These are phyloP conservation scores for Acanthornis magna DNA, from an alignment of 2,797 vertebrate species.

Conservation along the genomic window DNA sequence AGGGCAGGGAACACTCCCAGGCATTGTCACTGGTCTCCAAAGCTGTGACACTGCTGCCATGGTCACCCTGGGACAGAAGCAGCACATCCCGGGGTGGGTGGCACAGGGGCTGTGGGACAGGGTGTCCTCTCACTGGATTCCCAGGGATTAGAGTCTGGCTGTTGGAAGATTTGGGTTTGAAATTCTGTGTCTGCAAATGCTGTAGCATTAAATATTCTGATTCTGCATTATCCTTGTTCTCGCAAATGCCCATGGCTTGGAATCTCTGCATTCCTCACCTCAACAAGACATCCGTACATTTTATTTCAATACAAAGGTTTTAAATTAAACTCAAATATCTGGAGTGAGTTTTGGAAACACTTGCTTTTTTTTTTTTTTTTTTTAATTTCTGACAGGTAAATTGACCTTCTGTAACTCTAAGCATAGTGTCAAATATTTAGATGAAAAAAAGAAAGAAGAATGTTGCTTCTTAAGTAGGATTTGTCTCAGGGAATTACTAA, in stretches of 20 bases:
- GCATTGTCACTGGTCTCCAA: background rate
- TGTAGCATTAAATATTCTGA: background rate
- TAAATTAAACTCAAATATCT: background rate
- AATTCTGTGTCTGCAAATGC: background rate
- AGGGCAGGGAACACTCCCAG: background rate
- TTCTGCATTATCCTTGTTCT: background rate
- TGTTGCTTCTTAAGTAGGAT: background rate
- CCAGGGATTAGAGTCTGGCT: background rate
- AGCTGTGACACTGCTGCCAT: rapidly evolving
- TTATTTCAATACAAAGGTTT: background rate
- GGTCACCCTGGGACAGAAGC: rapidly evolving
- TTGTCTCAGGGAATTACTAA: background rate
- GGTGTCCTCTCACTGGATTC: background rate
- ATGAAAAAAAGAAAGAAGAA: background rate
- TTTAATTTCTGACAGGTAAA: background rate
- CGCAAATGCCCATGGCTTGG: background rate
- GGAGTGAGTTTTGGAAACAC: background rate
- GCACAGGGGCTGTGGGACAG: background rate
- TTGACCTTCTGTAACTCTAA: background rate
- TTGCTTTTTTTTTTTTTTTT: background rate
- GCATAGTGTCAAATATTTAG: background rate
- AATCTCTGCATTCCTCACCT: background rate
- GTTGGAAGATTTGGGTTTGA: background rate
- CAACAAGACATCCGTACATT: background rate
- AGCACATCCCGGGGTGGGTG: rapidly evolving